These are phyloP conservation scores for Andrena bucephala DNA, from an alignment of 2,888 invertebrate genomes.

Conservation along the genomic window DNA sequence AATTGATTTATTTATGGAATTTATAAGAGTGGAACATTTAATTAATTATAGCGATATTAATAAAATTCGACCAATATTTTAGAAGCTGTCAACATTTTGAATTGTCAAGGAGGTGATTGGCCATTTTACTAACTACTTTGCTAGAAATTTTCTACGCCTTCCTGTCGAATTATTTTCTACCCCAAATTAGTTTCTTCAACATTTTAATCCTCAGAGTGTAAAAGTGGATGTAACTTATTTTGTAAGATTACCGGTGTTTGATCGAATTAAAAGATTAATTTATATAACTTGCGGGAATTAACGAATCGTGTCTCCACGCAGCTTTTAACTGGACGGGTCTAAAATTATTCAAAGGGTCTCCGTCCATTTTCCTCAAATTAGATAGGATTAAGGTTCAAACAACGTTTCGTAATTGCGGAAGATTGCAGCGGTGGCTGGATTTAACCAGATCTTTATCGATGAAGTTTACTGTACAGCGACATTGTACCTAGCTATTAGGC, in stretches of 20 bases:
- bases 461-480: conserved; percentile 33
- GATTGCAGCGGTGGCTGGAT: conserved; percentile 44
- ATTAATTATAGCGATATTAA: too few relatives aligned
- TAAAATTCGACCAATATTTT: too few relatives aligned
- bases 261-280: not conserved
- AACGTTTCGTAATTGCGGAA: conserved; percentile 55
- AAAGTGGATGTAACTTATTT: too few relatives aligned
- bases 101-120: too few relatives aligned
- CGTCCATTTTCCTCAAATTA: conserved; percentile 46
- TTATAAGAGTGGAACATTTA: not conserved
- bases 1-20: too few relatives aligned
- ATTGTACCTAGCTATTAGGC: conserved; percentile 16
- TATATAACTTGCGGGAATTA: not conserved
- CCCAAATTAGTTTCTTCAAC: too few relatives aligned
- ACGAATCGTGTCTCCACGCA: not conserved
- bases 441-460: conserved; percentile 46
- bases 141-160: too few relatives aligned
- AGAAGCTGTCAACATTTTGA: too few relatives aligned
- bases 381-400: conserved; percentile 53
- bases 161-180: too few relatives aligned
- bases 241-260: too few relatives aligned
- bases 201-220: too few relatives aligned
- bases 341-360: conserved; percentile 31
- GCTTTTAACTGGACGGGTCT: conserved; percentile 5
- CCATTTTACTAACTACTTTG: too few relatives aligned